Conservation (phyloP, 2,797 vertebrate species). For the Caiman crocodilus region DNA sequence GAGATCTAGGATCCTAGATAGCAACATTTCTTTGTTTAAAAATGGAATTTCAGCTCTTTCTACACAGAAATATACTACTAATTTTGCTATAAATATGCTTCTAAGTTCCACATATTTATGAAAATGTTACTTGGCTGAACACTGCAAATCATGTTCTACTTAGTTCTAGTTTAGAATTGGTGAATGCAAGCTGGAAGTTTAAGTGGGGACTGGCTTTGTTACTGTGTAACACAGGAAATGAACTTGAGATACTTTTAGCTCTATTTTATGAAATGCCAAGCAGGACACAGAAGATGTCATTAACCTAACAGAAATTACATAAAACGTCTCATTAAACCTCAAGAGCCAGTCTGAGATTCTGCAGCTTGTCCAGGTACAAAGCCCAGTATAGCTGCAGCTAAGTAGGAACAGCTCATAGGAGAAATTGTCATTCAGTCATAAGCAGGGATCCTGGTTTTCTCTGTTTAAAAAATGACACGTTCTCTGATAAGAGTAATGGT, state of each 20-base stretch:
- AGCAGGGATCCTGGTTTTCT: too few relatives aligned
- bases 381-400: not conserved
- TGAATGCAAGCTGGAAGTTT: not conserved
- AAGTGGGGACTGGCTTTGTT: not conserved
- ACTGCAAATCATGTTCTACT: not conserved
- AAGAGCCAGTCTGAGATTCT: not conserved
- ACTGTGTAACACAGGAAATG: not conserved
- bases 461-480: too few relatives aligned
- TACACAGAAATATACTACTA: not conserved
- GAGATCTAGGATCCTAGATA: not conserved
- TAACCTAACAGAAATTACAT: not conserved
- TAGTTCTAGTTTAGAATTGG: not conserved
- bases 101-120: slow-evolving; percentile 52
- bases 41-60: not conserved
- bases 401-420: not conserved
- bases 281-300: not conserved
- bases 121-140: slow-evolving; percentile 58
- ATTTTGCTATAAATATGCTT: not conserved
- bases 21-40: slow-evolving; percentile 34
- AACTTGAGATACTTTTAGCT: not conserved
- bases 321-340: not conserved
- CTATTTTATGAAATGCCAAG: not conserved
- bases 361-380: not conserved
- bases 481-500: too few relatives aligned
- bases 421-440: not conserved